Base-by-base conservation (phyloP, 2,888 invertebrate species). In the Anaspis maculata region DNA sequence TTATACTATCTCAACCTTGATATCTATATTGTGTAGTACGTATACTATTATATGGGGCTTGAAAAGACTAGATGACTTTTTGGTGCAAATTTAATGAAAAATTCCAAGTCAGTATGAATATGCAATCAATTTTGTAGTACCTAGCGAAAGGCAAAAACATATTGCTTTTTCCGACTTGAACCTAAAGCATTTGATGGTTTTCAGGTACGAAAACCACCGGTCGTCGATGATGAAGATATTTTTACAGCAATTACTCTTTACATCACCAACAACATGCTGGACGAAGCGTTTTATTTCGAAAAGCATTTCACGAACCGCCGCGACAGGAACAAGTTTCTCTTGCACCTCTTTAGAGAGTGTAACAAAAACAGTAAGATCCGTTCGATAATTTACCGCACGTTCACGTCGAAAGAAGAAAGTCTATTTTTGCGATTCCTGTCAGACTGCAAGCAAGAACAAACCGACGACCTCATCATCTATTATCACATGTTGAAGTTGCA, bases 391-490 rank as follows among this genome's bases (percentile, higher is more conserved):
- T 75, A 79, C 54, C 67, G 81, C 16, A 72, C 76, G 0, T 60
- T 86, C 31, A 64, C 70, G 25, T 62, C 68, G 0, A 65, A 71
- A 2, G 85, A 87, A 58, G 85, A 86, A 53, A 70, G 73, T 5
- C 70, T 72, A 10, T 78, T 87, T 38, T 68, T 82, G 3, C 69
- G 72, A 28, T 84, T 79, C 54, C 59, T 87, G 44, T 46, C 3
- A 44, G 49, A n/a, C n/a, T n/a, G 11, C 74, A 76, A 40, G 58
- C 71, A 9, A 6, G 9, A 19, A 19, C 19, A 5, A 0, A 70
- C 73, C 0, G 73, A 77, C 1, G 82, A 86, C 48, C 68, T 83
- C 27, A 68, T 81, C 14, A 71, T 85, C 26, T 72, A 83, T 61
- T 83, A 83, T 56, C 80, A 79, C 49, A 64, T 86, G 29, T 73